Base-by-base conservation (phyloP, 2,888 invertebrate species). In the Strigamia maritima region DNA sequence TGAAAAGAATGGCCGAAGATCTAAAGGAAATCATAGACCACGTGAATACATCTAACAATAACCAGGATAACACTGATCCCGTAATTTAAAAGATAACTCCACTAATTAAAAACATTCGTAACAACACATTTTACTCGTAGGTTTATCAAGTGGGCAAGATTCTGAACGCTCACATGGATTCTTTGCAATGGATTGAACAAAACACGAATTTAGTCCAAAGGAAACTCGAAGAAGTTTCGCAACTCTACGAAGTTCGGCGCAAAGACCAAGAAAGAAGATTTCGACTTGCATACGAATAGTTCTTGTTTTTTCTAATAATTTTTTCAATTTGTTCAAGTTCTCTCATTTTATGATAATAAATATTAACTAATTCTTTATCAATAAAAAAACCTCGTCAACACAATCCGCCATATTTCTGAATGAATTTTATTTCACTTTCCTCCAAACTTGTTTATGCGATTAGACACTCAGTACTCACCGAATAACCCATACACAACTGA, bases 131-230 rank as follows among this genome's bases (percentile, higher is more conserved):
- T 2, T 44, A 81, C n/a, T 89, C 88, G 60, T 88, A 93, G 92
- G 92, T 97, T 76, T 92, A 93, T 10, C 96, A 97, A 88, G 94
- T 98, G 82, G 93, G 95, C 0, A 93, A 94, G 82, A 97, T 98
- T 81, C 88, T 98, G 3, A 97, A 97, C 87, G 95, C 97, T 0
- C 98, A 98, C 85, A 97, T 97, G 93, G 95, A 95, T 75, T 95
- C 96, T 0, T 89, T 98, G 84, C 95, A 97, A 83, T 97, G 96
- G 96, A 91, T 98, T 65, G 97, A 97, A 85, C 91, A 92, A 81
- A 93, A 93, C 79, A 92, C 94, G 4, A 90, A 91, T 0, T 89
- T 92, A 81, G 91, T 96, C 49, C 90, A 91, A 24, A 90, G 91
- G 28, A 92, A 93, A 83, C 88, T 95, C 76, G 94, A 95, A 83